Evolutionary conservation across 2,888 invertebrate species (phyloP), one percentile per base, ranked within the genome.

Genomic region (Epinotia brunnichana): DNA sequence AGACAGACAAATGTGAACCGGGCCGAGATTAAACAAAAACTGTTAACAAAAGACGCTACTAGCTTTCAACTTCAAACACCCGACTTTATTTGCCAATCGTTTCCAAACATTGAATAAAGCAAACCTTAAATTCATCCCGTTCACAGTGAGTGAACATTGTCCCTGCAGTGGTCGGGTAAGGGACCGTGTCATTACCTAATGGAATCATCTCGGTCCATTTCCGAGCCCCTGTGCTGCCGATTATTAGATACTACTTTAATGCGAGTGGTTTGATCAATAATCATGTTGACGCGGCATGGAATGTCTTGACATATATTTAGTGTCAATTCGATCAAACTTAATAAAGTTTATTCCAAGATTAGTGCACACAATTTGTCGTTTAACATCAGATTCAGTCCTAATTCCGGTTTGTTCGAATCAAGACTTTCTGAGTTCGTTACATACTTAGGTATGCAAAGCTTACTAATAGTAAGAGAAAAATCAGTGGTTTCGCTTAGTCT

Each of bases 121-220:
- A 48, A 53, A 60, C 56, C 48, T 53, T 60, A 70, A 53, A 60
- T 64, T 60, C 53, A 64, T 56, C 41, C 56, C 56, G 35, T 64
- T 59, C 21, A 53, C 41, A 59, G 56, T n/a, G 35, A 48, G 41
- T 29, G 48, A 54, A 13, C 39, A 21, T 35, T 9, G n/a, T 15
- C 35, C 48, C 21, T 11, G 48, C 29, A 44, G 41, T 7, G 51
- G 13, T 35, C 48, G 57, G 59, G 59, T 67, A 71, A 67, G 39
- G 44, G 71, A 60, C 19, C 71, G 71, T 71, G 44, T 66, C 66
- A 71, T 71, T 71, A 66, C 66, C 44, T 71, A 67, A 67, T 71
- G 54, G 71, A 71, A 71, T 71, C 70, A 71, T 71, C 70, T 17
- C 60, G 60, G 53, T 19, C 54, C 66, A 71, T 67, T 61, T n/a